Evolutionary conservation across 2,888 invertebrate genomes (phyloP), one percentile per base, ranked within the genome.

Genomic region (Dynastes tityus): DNA sequence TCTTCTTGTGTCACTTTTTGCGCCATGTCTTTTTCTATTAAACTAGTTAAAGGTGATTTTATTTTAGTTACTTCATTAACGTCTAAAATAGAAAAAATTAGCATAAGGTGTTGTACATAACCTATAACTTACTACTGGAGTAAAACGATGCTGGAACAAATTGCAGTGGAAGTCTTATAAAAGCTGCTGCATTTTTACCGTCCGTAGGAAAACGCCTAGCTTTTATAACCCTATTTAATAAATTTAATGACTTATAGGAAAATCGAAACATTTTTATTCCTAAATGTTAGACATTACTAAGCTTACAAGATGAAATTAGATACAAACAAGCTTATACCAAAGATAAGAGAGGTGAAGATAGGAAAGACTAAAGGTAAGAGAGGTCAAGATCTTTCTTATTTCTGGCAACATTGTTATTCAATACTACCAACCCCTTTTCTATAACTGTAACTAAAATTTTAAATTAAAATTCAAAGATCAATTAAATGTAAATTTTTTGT

Each of bases 91-190:
- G n/a, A 2, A 45, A 45, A 63, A 63, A 71, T 32, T 64, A 61
- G 9, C 78, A 67, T 51, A 37, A 29, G 2, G 58, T 53, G 37
- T 16, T 22, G 4, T 11, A 76, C 53, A 77, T 80, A 81, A 81
- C 80, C 81, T 80, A 40, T 77, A 79, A 82, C 68, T 81, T 81
- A 82, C 83, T 80, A 65, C 79, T 80, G 2, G 82, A 82, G 75
- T 81, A 82, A 70, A 81, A 82, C n/a, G 80, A 78, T 74, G 78
- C 79, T 1, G 73, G 64, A 32, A 80, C 32, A 40, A 74, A 79
- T 32, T 73, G 75, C 65, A 79, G 77, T 16, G 81, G 79, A 51
- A 82, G 51, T 40, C 77, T 76, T 16, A 82, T 45, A 22, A 83
- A 29, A 8, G 80, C 76, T 27, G 76, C 67, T 65, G 63, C 78